These are phyloP conservation scores for Parthenolecanium corni DNA, from an alignment of 2,888 invertebrate genomes.

Conservation along the genomic window DNA sequence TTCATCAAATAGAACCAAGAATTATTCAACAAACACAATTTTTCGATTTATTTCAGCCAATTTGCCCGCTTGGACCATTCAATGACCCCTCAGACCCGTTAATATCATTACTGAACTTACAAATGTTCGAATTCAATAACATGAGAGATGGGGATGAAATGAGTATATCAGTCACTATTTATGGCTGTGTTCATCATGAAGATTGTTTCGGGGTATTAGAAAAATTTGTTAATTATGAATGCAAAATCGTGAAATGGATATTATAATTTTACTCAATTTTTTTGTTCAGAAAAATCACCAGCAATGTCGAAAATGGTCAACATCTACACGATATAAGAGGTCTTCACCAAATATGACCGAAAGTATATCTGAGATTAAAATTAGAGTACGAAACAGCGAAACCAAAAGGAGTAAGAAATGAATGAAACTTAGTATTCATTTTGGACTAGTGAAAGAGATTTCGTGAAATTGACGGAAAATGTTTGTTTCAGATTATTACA, in stretches of 20 bases:
- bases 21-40: too few species aligned
- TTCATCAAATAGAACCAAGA: neutral
- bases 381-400: neutral
- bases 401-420: neutral
- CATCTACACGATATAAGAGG: neutral
- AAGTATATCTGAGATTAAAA: conserved; percentile 3
- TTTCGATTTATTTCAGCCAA: conserved; percentile 7
- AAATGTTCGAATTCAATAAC: conserved; percentile 49
- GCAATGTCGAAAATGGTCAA: conserved; percentile 4
- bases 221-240: neutral
- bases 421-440: neutral
- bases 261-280: neutral
- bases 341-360: neutral
- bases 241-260: neutral
- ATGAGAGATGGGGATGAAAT: conserved; percentile 48
- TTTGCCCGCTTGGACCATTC: conserved; percentile 22
- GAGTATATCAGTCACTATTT: conserved; percentile 45
- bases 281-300: neutral
- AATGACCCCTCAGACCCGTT: conserved; percentile 20
- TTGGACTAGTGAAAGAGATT: neutral
- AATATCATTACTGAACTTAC: conserved; percentile 17
- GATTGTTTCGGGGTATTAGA: conserved; percentile 40
- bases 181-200: conserved; percentile 44
- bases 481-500: neutral
- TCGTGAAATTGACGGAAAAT: neutral